Base-by-base conservation (phyloP, 2,113 vertebrate genomes). In the Kryptolebias marmoratus region DNA sequence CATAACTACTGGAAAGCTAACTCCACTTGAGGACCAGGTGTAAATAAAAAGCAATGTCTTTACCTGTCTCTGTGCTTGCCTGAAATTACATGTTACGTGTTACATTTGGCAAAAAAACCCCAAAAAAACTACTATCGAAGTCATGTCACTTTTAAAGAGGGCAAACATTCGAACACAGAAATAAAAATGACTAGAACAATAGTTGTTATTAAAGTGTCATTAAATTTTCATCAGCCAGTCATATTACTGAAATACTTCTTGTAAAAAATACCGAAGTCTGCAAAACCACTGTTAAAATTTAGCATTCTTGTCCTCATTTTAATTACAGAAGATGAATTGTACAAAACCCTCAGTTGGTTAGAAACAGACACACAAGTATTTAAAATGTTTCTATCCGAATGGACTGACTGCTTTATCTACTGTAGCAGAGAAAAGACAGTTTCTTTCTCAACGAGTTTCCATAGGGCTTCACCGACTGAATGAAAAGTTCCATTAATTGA, bases 401-500 rank as follows among this genome's bases (percentile, higher is more conserved):
- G 27, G 75, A 78, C 47, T 61, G 65, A 78, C 80, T 68, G 85
- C 36, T 63, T 82, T 88, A 86, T 85, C 87, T 83, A 76, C 72
- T 70, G 67, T 66, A 64, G 65, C 73, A 79, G 36, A 75, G 54
- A 80, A 72, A 28, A 30, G 56, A 55, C 56, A 32, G 16, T 52
- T 53, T 27, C n/a, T 64, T 82, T 87, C 60, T 87, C 58, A 73
- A 88, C 64, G 86, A 73, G 81, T 87, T 89, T 88, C 78, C 79
- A 79, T 72, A 54, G 90, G 81, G 68, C 77, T 82, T 81, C 69
- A 74, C 60, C 44, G 78, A 80, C 74, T 55, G 50, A 88, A 81
- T 79, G 72, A 66, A 76, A 87, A 75, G 64, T 81, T 74, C 57
- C 81, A 82, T 80, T 83, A 85, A 90, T 83, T 86, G 83, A 87